These are phyloP conservation scores for Brachyalestes nurse DNA, from an alignment of 2,797 vertebrate species.

Conservation along the genomic window DNA sequence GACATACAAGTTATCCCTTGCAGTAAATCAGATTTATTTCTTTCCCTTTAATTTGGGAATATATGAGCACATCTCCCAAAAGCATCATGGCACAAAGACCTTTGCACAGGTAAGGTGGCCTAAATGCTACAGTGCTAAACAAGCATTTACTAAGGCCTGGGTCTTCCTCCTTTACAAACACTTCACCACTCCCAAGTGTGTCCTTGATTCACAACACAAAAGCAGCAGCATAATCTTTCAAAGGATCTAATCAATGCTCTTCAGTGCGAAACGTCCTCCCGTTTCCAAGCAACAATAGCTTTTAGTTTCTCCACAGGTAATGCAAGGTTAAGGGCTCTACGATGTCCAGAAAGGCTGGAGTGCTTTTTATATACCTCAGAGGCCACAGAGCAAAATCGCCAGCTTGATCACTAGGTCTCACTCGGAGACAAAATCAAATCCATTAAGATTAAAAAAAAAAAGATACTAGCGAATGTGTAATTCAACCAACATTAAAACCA, in stretches of 20 bases:
- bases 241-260: conserved; percentile 37
- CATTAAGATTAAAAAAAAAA: neutral
- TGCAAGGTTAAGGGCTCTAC: conserved; percentile 18
- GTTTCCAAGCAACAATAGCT: conserved; percentile 25
- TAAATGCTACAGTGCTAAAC: neutral
- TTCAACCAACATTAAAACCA: no score
- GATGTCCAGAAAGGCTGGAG: neutral
- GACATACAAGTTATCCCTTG: no score
- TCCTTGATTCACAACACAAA: conserved; percentile 23
- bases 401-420: neutral
- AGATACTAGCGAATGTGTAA: neutral
- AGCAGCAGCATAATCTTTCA: conserved; percentile 23
- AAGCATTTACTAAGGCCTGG: neutral
- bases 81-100: no score
- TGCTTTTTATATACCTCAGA: neutral
- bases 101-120: neutral
- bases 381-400: no score
- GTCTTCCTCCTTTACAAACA: neutral
- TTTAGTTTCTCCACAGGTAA: conserved; percentile 31
- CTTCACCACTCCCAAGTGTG: neutral
- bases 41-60: neutral
- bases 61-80: neutral
- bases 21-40: neutral
- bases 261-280: conserved; percentile 7
- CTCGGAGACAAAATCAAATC: neutral